Base-by-base conservation (phyloP, 1,140 invertebrate genomes). In the Aphidius ervi region DNA sequence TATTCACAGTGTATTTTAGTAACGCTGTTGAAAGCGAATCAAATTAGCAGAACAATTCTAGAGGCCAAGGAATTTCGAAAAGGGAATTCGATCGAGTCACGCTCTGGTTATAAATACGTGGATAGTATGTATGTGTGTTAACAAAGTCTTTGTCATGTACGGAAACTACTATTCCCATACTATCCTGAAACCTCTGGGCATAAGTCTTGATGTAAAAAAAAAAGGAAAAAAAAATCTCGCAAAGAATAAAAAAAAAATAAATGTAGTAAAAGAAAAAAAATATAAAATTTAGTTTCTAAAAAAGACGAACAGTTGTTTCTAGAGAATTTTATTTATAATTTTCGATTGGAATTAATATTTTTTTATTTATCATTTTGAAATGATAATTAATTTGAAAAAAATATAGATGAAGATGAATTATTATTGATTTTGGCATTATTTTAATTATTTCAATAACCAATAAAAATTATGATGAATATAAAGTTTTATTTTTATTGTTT, bases 261-360 rank as follows among this genome's bases (percentile, higher is more conserved):
- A 58, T 9, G 16, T 16, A 16, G 16, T 16, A 16, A 16, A 16
- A 16, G 16, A 41, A 58, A 42, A 23, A 45, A 56, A 46, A 47
- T 42, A 63, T 58, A 53, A 52, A 59, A 58, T 60, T 47, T 16
- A 40, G 57, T 37, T 62, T 56, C 39, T 23, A 54, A 40, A 62
- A 58, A 57, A 62, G 56, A 47, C 40, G 42, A 58, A 47, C 43
- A 46, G 55, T 62, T 58, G 58, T 62, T 62, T 53, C 56, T 10
- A 1, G 4, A 45, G 8, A 54, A 53, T 9, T 37, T 8, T 4
- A 16, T 45, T 16, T 16, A 16, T 6, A 37, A 5, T 41, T 16
- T 20, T 5, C 2, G 42, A 56, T 56, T 43, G 45, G n/a, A 39
- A 40, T 23, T 37, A 10, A 39, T 9, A 3, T 1, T n/a, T 16